Conservation (phyloP, 2,113 vertebrate genomes). For the Scatophagus argus region DNA sequence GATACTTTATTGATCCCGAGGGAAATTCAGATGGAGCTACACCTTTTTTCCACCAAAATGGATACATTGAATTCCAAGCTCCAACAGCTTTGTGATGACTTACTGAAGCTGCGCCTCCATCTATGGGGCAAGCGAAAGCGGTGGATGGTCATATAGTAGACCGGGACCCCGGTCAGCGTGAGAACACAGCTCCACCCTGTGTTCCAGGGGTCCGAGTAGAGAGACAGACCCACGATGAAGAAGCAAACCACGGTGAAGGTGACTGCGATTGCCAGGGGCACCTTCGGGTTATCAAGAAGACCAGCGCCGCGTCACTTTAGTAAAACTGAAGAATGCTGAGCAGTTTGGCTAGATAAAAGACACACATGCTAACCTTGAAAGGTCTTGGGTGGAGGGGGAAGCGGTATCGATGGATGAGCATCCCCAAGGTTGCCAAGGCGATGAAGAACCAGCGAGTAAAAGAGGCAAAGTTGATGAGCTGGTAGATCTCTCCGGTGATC, state of each 20-base stretch:
- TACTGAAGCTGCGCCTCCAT: slow-evolving; percentile 73
- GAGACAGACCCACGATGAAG: slow-evolving; percentile 94
- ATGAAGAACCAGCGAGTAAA: slow-evolving; percentile 93
- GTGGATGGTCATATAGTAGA: slow-evolving; percentile 87
- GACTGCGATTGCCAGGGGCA: slow-evolving; percentile 88
- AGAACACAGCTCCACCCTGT: slow-evolving; percentile 91
- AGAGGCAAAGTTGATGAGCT: slow-evolving; percentile 90
- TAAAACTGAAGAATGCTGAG: accelerated
- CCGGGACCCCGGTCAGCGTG: slow-evolving; percentile 92
- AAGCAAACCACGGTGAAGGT: slow-evolving; percentile 94
- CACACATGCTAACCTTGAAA: slow-evolving; percentile 86
- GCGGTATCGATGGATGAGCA: slow-evolving; percentile 88
- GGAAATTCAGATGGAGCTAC: not conserved
- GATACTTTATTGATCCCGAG: too few species aligned
- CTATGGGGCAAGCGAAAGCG: slow-evolving; percentile 64
- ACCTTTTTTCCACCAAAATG: not conserved
- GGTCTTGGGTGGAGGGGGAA: slow-evolving; percentile 87
- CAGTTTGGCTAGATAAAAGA: not conserved
- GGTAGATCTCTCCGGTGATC: slow-evolving; percentile 86
- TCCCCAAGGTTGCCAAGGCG: slow-evolving; percentile 87
- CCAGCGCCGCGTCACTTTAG: not conserved
- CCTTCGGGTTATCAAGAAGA: slow-evolving; percentile 79
- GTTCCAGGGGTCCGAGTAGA: slow-evolving; percentile 96
- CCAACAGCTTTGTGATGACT: slow-evolving; percentile 55
- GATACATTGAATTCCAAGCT: too few species aligned